phyloP scores from a whole-genome alignment of 2,113 vertebrate species.

The Hystrix cristata region DNA sequence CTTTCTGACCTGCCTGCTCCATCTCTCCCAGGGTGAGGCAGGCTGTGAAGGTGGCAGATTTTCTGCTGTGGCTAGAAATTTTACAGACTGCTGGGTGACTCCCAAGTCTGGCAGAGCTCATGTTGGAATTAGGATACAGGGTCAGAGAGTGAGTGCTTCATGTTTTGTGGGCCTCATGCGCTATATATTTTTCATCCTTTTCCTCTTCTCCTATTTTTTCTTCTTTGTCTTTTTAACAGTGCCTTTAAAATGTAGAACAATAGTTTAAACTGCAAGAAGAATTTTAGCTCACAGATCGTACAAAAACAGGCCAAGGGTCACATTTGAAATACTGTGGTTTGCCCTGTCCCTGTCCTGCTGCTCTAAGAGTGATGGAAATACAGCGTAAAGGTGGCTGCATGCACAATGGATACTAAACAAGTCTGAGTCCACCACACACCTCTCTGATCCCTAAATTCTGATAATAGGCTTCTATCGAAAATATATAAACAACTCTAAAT shows the following conservation, averaged over 20 bases:
- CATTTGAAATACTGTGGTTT: not conserved
- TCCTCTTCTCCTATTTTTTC: not conserved
- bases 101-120: fast-evolving
- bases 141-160: not conserved
- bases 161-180: not conserved
- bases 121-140: not conserved
- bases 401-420: fast-evolving
- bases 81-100: not conserved
- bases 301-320: not conserved
- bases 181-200: not conserved
- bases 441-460: not conserved
- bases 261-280: not conserved
- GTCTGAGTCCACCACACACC: too few species aligned
- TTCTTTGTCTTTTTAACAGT: not conserved
- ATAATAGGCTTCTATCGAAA: not conserved
- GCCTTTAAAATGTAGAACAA: not conserved
- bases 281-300: not conserved
- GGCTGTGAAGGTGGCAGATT: not conserved
- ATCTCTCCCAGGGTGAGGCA: fast-evolving
- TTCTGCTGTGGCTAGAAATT: not conserved
- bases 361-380: not conserved
- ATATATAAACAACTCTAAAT: not conserved
- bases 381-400: not conserved
- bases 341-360: too few species aligned
- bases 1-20: too few species aligned